A percentile compares a stretch with the other conserved stretches of the same genome.
phyloP scores from a whole-genome alignment of 1,140 invertebrate genomes.

The Rhysida immarginata region DNA sequence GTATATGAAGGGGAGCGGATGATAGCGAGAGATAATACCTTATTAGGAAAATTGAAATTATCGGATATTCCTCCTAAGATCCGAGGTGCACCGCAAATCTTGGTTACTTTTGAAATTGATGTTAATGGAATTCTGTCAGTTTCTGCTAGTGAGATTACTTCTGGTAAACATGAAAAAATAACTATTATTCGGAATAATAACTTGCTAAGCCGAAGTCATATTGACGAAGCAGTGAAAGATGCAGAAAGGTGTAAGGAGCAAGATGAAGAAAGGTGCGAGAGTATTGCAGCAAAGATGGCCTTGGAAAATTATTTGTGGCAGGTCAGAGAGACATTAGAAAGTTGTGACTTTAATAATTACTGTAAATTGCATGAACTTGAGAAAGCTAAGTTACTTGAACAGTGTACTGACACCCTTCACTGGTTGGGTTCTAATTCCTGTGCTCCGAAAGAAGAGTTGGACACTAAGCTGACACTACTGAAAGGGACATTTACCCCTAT shows the following conservation, averaged over 20 bases:
- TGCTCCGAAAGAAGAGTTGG: too few relatives aligned
- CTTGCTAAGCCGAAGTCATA: conserved; percentile 86
- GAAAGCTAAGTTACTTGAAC: too few relatives aligned
- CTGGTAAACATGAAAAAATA: conserved; percentile 94
- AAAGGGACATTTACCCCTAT: too few relatives aligned
- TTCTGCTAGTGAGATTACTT: conserved; percentile 40
- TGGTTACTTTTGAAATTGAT: conserved; percentile 42
- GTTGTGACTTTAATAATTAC: too few relatives aligned
- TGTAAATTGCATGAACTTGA: too few relatives aligned
- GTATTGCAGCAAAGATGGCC: conserved; percentile 35
- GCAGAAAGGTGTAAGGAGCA: conserved; percentile 87
- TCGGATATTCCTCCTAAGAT: conserved; percentile 39
- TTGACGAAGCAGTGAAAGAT: conserved; percentile 92
- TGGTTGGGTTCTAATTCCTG: too few relatives aligned
- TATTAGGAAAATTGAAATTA: conserved; percentile 39
- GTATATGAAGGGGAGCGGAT: conserved; percentile 40
- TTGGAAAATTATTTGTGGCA: conserved; percentile 21
- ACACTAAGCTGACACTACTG: too few relatives aligned
- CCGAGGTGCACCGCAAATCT: conserved; percentile 37
- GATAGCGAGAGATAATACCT: conserved; percentile 40
- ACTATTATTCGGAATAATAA: conserved; percentile 97
- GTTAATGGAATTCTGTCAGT: conserved; percentile 33
- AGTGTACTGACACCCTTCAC: too few relatives aligned
- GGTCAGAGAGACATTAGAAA: conserved; percentile 16
- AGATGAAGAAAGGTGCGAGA: conserved; percentile 71